These are phyloP conservation scores for Balearica regulorum DNA, from an alignment of 2,797 vertebrate genomes.

Conservation along the genomic window DNA sequence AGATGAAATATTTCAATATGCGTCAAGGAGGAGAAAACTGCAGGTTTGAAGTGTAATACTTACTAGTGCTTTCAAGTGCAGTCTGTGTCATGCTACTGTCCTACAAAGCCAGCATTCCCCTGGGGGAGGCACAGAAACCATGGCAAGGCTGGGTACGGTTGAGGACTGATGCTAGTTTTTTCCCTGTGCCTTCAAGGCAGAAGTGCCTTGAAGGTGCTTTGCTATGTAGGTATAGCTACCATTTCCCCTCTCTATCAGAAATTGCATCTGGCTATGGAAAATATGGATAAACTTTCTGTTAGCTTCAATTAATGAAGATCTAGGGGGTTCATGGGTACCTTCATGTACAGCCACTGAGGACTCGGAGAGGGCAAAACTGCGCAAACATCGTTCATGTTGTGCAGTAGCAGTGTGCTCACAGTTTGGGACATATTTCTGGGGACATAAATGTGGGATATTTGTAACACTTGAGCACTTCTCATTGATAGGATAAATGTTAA, in stretches of 20 bases:
- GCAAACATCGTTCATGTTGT: fast-evolving
- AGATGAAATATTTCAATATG: not conserved
- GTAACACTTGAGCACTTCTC: not conserved
- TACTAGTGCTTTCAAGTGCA: not conserved
- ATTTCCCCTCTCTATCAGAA: not conserved
- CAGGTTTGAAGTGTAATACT: not conserved
- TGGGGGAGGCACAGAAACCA: not conserved
- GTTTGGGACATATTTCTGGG: fast-evolving
- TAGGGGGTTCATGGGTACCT: not conserved
- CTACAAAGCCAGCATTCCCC: not conserved
- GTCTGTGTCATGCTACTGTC: not conserved
- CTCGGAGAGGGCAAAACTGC: not conserved
- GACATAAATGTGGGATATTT: not conserved
- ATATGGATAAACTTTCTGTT: not conserved
- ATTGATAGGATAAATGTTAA: not conserved
- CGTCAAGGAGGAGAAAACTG: not conserved
- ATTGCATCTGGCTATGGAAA: not conserved
- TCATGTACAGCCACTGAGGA: not conserved
- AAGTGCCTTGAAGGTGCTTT: not conserved
- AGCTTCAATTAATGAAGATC: not conserved
- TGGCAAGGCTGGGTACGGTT: not conserved
- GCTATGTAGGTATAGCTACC: not conserved
- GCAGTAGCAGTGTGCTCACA: not conserved
- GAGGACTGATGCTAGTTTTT: not conserved
- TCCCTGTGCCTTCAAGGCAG: not conserved